Conservation (phyloP, 2,797 vertebrate genomes). For the Urocyon cinereoargenteus region DNA sequence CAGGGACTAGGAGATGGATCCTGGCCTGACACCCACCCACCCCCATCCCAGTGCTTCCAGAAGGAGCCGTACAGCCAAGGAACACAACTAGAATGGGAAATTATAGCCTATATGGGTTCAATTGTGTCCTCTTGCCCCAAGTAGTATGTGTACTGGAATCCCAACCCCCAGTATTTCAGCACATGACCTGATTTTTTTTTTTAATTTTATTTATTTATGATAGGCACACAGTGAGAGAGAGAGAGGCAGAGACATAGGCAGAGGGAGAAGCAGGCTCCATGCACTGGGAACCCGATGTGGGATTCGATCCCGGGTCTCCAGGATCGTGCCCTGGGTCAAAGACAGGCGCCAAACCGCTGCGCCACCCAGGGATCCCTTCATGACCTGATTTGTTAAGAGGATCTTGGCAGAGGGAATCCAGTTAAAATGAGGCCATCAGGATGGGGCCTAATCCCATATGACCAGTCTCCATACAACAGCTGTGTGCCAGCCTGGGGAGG, state of each 20-base stretch:
- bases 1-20: background rate
- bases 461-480: background rate
- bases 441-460: background rate
- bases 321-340: too few species aligned
- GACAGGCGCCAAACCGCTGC: too few species aligned
- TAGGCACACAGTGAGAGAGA: too few species aligned
- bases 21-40: background rate
- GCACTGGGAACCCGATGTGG: too few species aligned
- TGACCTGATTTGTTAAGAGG: background rate
- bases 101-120: background rate
- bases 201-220: too few species aligned
- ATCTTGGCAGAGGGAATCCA: background rate
- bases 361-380: too few species aligned
- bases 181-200: background rate
- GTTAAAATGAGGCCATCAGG: background rate
- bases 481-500: too few species aligned
- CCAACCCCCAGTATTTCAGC: background rate
- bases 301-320: too few species aligned
- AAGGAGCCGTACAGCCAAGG: background rate
- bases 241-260: too few species aligned
- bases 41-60: background rate
- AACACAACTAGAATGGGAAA: background rate
- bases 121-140: background rate
- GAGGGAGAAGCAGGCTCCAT: too few species aligned
- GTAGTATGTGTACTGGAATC: background rate